Percentiles rank a stretch among this genome's conserved stretches.
phyloP scores from a whole-genome alignment of 2,113 vertebrate species.

The Pseudopipra pipra region DNA sequence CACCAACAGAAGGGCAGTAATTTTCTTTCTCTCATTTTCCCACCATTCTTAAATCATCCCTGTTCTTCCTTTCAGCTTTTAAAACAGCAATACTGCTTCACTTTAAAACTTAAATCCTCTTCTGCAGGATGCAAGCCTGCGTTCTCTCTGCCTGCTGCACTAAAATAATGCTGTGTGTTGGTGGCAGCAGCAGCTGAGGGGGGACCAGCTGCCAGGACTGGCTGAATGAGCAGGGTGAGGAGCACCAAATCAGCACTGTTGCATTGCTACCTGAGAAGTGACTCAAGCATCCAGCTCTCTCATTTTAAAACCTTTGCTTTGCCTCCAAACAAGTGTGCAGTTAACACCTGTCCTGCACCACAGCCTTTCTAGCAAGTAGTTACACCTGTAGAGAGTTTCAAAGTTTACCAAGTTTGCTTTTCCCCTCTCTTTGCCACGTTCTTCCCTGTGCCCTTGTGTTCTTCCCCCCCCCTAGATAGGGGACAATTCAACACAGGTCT shows the following conservation, averaged over 20 bases:
- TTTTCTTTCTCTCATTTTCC: background rate
- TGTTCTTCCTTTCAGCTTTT: background rate
- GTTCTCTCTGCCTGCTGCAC: background rate
- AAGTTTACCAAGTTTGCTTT: background rate
- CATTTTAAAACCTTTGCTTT: background rate
- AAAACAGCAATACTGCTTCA: background rate
- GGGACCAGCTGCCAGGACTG: background rate
- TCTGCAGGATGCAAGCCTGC: background rate
- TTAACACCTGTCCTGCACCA: background rate
- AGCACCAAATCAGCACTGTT: background rate
- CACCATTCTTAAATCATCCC: background rate
- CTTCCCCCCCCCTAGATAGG: background rate
- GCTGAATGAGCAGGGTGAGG: background rate
- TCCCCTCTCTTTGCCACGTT: background rate
- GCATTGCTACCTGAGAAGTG: background rate
- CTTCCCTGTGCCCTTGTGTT: background rate
- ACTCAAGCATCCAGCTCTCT: background rate
- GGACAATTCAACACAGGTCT: background rate
- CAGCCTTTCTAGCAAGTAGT: background rate
- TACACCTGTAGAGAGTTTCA: background rate
- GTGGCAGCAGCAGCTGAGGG: background rate
- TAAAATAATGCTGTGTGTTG: background rate
- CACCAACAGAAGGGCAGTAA: background rate
- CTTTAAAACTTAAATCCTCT: background rate
- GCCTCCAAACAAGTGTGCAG: background rate